These are phyloP conservation scores for Heterodera carotae DNA, from an alignment of 1,140 invertebrate genomes.

Conservation along the genomic window DNA sequence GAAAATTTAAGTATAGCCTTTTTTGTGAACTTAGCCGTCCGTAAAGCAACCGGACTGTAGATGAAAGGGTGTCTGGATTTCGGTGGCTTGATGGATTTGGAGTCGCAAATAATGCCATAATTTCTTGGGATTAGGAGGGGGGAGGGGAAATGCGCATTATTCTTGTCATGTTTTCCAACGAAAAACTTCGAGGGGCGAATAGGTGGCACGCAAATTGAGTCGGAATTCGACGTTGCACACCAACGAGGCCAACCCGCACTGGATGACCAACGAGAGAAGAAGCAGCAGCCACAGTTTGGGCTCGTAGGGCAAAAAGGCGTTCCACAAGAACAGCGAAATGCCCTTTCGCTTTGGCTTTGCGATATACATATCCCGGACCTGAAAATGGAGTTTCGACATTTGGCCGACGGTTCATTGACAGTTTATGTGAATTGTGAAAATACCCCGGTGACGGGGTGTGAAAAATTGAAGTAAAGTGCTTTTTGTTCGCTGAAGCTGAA, in stretches of 20 bases:
- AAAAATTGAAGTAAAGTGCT: slow-evolving; percentile 33
- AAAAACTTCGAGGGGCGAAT: slow-evolving; percentile 41
- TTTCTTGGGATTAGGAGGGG: slow-evolving; percentile 28
- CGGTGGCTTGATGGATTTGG: slow-evolving; percentile 48
- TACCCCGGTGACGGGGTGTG: slow-evolving; percentile 45
- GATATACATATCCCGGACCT: slow-evolving; percentile 48
- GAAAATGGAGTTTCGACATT: background rate
- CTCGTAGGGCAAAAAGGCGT: slow-evolving; percentile 49
- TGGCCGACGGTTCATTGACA: background rate
- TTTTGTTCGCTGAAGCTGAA: slow-evolving; percentile 36
- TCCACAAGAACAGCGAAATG: slow-evolving; percentile 44
- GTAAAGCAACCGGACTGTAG: slow-evolving; percentile 40
- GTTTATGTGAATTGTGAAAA: slow-evolving; percentile 4
- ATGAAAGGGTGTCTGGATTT: slow-evolving; percentile 46
- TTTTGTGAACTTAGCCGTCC: too few species aligned
- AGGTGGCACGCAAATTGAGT: slow-evolving; percentile 32
- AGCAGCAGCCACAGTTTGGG: slow-evolving; percentile 40
- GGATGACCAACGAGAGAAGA: slow-evolving; percentile 38
- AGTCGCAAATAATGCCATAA: slow-evolving; percentile 46
- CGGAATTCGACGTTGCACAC: slow-evolving; percentile 39
- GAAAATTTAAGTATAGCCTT: too few species aligned
- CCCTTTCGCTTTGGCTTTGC: slow-evolving; percentile 46
- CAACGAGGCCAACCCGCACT: slow-evolving; percentile 38
- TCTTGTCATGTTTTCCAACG: background rate
- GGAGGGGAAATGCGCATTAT: slow-evolving; percentile 2